Base-by-base conservation (phyloP, 2,888 invertebrate genomes). In the Incurvaria masculella region DNA sequence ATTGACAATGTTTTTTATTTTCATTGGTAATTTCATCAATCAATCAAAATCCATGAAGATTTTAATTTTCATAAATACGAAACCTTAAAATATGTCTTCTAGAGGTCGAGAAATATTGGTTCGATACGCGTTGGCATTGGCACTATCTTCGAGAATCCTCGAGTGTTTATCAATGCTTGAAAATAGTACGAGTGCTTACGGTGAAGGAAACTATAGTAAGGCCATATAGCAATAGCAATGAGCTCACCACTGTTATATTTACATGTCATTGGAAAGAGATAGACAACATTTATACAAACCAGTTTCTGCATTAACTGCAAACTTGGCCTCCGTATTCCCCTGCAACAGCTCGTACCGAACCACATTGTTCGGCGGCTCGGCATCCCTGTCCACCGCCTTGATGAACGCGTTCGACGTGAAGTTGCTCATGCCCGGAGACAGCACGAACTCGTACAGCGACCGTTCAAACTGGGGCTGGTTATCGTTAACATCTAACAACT, bases 401-500 rank as follows among this genome's bases (percentile, higher is more conserved):
- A 94, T 83, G 57, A 87, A 79, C n/a, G 91, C 88, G 46, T 86
- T 81, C 43, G 85, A 82, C 3, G 91, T 91, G 59, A 94, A 91
- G 58, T 87, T 85, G 53, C 80, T 83, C 55, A 88, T 72, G 62
- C 88, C 87, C 6, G 86, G 79, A 43, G 89, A 86, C 51, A 95
- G 68, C 55, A 91, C 87, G 57, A 91, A 93, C 63, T 90, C 90
- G 63, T 94, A 94, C 11, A 85, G 72, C 44, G 83, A 75, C 63
- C 86, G 87, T 55, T 89, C 88, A 64, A 97, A 97, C 52, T 83
- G 75, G 38, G 97, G 97, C 48, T 85, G 81, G 72, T 94, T 88
- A 72, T 96, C 95, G 68, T 96, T 95, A 48, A 89, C 86, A 73
- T 85, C 85, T 60, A 89, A 72, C 56, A 95, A 72, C 72, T 86